Conservation (phyloP, 2,113 vertebrate species). For the Poecile atricapillus region DNA sequence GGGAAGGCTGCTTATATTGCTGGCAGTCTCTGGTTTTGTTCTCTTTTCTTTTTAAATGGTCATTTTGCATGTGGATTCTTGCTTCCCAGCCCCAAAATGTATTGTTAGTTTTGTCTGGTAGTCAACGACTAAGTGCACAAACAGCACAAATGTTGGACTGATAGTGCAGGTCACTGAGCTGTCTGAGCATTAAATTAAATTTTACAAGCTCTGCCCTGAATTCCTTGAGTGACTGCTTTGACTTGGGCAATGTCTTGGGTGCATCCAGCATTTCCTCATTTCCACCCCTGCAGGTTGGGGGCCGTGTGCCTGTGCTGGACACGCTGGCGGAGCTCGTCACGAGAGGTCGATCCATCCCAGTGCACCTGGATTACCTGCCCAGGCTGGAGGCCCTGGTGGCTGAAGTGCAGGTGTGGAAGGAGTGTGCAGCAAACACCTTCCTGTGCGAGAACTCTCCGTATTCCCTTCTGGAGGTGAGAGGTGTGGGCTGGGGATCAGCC, state of each 20-base stretch:
- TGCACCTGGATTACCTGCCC: constrained; percentile 85
- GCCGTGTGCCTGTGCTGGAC: constrained; percentile 77
- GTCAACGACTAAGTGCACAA: too few species aligned
- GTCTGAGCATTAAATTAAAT: not conserved
- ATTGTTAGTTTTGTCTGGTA: not conserved
- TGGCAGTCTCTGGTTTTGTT: not conserved
- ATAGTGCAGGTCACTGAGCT: not conserved
- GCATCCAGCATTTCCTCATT: not conserved
- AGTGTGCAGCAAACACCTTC: constrained; percentile 83
- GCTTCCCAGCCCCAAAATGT: too few species aligned
- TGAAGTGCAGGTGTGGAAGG: constrained; percentile 89
- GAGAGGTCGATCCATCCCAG: constrained; percentile 84
- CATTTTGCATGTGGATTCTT: not conserved
- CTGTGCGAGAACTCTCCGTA: constrained; percentile 81
- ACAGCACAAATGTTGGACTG: not conserved
- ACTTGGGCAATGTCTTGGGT: not conserved
- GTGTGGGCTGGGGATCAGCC: not conserved
- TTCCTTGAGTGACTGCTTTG: not conserved
- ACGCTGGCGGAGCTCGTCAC: constrained; percentile 82
- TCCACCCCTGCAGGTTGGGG: constrained; percentile 68
- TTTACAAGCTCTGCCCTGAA: not conserved
- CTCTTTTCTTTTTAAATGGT: not conserved
- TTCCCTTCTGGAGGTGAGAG: constrained; percentile 87
- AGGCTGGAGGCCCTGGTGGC: constrained; percentile 83
- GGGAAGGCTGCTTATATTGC: not conserved